These are phyloP conservation scores for Lymantria monacha DNA, from an alignment of 2,888 invertebrate species.

Conservation along the genomic window DNA sequence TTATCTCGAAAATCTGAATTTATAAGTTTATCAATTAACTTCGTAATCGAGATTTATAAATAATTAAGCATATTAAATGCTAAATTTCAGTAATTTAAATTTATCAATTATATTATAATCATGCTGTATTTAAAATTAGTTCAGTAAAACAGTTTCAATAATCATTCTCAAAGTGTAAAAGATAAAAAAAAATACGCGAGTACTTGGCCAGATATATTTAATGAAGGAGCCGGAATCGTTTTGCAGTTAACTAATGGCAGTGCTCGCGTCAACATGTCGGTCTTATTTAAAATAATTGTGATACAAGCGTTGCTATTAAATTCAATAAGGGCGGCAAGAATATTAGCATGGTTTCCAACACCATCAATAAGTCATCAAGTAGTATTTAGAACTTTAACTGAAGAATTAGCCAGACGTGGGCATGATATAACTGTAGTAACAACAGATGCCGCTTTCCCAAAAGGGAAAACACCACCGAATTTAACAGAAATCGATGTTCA, in stretches of 20 bases:
- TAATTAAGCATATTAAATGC: too few species aligned
- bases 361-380: slow-evolving; percentile 68
- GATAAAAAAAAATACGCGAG: background rate
- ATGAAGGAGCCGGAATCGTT: background rate
- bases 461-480: slow-evolving; percentile 40
- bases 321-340: slow-evolving; percentile 39
- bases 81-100: too few species aligned
- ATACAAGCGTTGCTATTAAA: background rate
- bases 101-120: too few species aligned
- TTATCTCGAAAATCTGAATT: too few species aligned
- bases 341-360: slow-evolving; percentile 51
- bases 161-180: background rate
- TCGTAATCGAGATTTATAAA: too few species aligned
- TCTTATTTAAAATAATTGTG: background rate
- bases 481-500: slow-evolving; percentile 58
- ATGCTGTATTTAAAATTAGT: background rate
- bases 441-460: slow-evolving; percentile 47
- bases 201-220: background rate
- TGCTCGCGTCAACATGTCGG: background rate
- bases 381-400: slow-evolving; percentile 50
- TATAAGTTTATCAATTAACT: too few species aligned
- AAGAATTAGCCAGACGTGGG: slow-evolving; percentile 55
- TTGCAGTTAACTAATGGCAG: background rate
- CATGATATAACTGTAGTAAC: slow-evolving; percentile 63
- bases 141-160: background rate